Conservation (phyloP, 2,888 invertebrate species). For the Homarus gammarus region DNA sequence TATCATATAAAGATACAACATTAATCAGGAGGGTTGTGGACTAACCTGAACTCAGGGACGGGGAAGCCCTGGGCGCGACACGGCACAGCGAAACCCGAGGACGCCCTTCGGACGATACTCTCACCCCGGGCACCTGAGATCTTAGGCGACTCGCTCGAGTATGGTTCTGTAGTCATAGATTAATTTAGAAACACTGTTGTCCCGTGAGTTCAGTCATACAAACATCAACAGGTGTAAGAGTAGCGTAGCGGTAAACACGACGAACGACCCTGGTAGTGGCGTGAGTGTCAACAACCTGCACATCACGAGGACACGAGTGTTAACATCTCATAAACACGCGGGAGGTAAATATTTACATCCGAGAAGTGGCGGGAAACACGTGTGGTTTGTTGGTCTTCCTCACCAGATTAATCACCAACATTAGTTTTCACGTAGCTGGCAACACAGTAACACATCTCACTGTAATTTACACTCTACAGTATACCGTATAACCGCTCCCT, state of each 20-base stretch:
- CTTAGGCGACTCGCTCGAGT: conserved; percentile 77
- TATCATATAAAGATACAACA: too few relatives aligned
- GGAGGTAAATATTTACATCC: too few relatives aligned
- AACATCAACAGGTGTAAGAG: background rate
- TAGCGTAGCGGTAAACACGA: background rate
- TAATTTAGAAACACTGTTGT: background rate
- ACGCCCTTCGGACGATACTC: conserved; percentile 73
- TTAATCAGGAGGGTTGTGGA: background rate
- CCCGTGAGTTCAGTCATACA: background rate
- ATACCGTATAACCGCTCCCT: too few relatives aligned
- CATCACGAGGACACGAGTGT: too few relatives aligned
- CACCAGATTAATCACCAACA: too few relatives aligned
- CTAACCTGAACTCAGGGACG: conserved; percentile 79
- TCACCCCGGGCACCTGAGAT: conserved; percentile 81
- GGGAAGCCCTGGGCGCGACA: conserved; percentile 82
- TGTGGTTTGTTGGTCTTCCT: too few relatives aligned
- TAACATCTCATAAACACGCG: too few relatives aligned
- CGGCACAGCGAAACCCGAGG: conserved; percentile 78
- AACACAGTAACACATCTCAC: too few relatives aligned
- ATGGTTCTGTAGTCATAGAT: conserved; percentile 76
- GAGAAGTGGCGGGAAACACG: too few relatives aligned
- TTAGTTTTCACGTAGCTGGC: too few relatives aligned
- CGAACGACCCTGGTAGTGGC: background rate
- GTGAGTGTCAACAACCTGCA: background rate
- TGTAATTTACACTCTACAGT: too few relatives aligned